Conservation (phyloP, 2,888 invertebrate genomes). For the Lepidochrysops patricia region DNA sequence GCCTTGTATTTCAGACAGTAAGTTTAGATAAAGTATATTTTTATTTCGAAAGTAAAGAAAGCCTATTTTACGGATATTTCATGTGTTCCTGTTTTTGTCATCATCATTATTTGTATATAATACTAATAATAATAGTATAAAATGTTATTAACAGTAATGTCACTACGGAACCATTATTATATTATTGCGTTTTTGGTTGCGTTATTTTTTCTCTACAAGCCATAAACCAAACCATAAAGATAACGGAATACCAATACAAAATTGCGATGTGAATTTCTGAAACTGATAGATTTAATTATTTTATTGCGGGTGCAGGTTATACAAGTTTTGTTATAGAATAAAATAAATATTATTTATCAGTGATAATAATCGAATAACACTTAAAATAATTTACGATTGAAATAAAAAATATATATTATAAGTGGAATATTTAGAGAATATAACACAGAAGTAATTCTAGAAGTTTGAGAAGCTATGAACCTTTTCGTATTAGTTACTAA, state of each 20-base stretch:
- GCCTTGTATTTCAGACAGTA: too few species aligned
- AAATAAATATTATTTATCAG: background rate
- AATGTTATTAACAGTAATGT: too few species aligned
- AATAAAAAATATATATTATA: background rate
- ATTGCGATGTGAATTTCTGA: background rate
- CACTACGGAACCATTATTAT: background rate
- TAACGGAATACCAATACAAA: background rate
- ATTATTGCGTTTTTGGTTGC: background rate
- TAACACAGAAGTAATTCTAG: background rate
- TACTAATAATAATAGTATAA: too few species aligned
- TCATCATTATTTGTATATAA: too few species aligned
- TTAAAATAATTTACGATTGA: background rate
- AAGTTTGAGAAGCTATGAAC: too few species aligned
- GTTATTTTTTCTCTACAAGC: background rate
- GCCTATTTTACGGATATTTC: too few species aligned
- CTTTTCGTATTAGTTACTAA: too few species aligned
- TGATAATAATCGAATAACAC: background rate
- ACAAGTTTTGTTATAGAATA: background rate
- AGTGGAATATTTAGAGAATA: background rate
- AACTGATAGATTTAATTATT: conserved; percentile 1
- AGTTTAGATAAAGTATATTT: too few species aligned
- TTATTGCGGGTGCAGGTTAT: background rate
- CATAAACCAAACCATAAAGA: conserved; percentile 10
- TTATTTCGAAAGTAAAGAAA: too few species aligned
- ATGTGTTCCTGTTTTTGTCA: too few species aligned